These are phyloP conservation scores for Pandemis corylana DNA, from an alignment of 2,888 invertebrate genomes.

Conservation along the genomic window DNA sequence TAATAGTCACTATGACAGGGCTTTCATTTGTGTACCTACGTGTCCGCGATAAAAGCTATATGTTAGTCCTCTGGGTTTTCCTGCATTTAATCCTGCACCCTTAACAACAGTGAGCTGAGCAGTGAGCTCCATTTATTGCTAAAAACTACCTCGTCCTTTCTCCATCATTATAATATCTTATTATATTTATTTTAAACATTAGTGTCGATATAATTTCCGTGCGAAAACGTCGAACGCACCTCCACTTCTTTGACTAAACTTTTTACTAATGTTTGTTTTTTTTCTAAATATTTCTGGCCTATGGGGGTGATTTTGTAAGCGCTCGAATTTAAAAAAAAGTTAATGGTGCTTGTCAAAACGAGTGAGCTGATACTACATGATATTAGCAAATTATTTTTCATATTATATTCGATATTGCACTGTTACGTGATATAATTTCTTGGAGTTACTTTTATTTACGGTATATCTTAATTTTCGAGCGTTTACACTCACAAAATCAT, in stretches of 20 bases:
- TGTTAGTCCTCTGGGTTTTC: conserved; percentile 1
- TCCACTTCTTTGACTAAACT: background rate
- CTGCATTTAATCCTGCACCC: background rate
- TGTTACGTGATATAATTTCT: background rate
- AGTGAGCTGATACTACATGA: background rate
- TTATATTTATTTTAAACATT: conserved; percentile 2
- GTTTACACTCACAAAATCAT: background rate
- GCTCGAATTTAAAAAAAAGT: background rate
- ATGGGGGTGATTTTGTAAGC: background rate
- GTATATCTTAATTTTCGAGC: background rate
- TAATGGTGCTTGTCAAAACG: background rate
- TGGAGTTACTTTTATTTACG: background rate
- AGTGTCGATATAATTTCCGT: conserved; percentile 7
- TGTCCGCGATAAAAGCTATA: background rate
- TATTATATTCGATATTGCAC: background rate
- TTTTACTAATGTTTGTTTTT: background rate
- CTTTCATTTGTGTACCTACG: background rate
- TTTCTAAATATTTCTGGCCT: background rate
- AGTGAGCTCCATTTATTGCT: conserved; percentile 6
- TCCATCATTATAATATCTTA: conserved; percentile 15
- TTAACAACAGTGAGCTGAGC: background rate
- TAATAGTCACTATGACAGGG: too few species aligned
- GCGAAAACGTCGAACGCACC: background rate
- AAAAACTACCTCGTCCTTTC: conserved; percentile 6
- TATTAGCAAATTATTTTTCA: background rate